These are phyloP conservation scores for Pristionchus maxplancki DNA, from an alignment of 2,888 invertebrate species.

Conservation along the genomic window DNA sequence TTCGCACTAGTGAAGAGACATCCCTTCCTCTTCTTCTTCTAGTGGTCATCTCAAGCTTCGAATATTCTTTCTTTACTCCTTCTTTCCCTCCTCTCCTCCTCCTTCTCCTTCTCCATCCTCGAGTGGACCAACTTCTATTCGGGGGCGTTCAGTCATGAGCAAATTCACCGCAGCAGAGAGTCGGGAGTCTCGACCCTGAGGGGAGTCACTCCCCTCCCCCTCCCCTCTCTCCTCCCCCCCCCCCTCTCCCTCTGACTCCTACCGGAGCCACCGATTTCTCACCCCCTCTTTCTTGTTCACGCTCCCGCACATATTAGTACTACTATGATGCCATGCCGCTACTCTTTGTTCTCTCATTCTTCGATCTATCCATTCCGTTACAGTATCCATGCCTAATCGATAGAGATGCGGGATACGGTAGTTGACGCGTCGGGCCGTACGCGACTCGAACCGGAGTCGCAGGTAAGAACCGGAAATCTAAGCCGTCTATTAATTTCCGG, in stretches of 20 bases:
- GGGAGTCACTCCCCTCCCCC: not conserved
- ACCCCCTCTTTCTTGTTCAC: slow-evolving; percentile 38
- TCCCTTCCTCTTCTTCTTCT: not conserved
- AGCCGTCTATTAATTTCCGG: not conserved
- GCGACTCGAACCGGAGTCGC: slow-evolving; percentile 28
- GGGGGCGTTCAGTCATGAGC: slow-evolving; percentile 43
- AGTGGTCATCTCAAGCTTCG: slow-evolving; percentile 1
- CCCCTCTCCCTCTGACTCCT: slow-evolving; percentile 1
- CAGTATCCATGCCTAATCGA: slow-evolving; percentile 22
- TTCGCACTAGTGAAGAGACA: not conserved
- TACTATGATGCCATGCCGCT: slow-evolving; percentile 9
- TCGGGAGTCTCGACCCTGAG: not conserved
- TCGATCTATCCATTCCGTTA: not conserved
- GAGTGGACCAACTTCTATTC: slow-evolving; percentile 41
- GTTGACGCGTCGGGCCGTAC: slow-evolving; percentile 38
- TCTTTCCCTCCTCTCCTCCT: slow-evolving; percentile 5
- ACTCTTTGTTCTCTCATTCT: not conserved
- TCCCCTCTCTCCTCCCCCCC: not conserved
- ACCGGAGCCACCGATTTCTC: slow-evolving; percentile 29
- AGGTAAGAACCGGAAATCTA: slow-evolving; percentile 2
- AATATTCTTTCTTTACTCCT: slow-evolving; percentile 35
- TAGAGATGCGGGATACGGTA: slow-evolving; percentile 40
- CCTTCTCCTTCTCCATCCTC: not conserved
- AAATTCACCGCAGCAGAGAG: not conserved
- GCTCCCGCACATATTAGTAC: slow-evolving; percentile 46